Conservation (phyloP, 2,797 vertebrate genomes). For the Microctenopoma steveboyesi region DNA sequence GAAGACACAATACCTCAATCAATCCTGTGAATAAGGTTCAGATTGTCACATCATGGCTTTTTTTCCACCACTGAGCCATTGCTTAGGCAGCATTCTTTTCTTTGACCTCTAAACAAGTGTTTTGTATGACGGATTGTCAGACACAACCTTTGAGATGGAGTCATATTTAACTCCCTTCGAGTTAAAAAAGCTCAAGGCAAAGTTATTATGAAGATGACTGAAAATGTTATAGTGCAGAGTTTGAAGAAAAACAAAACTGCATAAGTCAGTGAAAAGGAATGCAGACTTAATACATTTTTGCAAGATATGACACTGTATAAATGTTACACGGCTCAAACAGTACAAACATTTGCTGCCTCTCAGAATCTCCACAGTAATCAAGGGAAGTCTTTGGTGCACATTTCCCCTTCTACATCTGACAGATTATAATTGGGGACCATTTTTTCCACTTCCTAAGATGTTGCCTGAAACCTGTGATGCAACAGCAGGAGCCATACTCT, state of each 20-base stretch:
- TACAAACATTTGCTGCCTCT: conserved; percentile 57
- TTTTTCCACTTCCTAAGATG: conserved; percentile 65
- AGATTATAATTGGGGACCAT: conserved; percentile 68
- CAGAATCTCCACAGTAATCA: conserved; percentile 61
- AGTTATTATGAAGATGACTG: conserved; percentile 49
- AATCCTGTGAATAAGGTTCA: conserved; percentile 77
- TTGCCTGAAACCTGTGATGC: conserved; percentile 68
- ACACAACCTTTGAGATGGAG: conserved; percentile 71
- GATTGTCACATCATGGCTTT: conserved; percentile 74
- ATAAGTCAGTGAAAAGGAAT: conserved; percentile 68
- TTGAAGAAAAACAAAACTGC: conserved; percentile 67
- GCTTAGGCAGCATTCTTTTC: conserved; percentile 78
- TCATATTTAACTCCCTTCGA: conserved; percentile 55
- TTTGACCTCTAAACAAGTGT: conserved; percentile 80
- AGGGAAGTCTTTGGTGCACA: conserved; percentile 59
- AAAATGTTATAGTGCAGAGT: conserved; percentile 60
- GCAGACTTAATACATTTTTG: conserved; percentile 49
- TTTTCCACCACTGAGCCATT: conserved; percentile 58
- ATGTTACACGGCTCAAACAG: conserved; percentile 27
- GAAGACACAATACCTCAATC: conserved; percentile 81
- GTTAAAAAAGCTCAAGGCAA: conserved; percentile 62
- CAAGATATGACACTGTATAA: conserved; percentile 48
- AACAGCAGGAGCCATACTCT: conserved; percentile 73
- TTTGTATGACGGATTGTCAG: conserved; percentile 72
- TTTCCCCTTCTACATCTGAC: conserved; percentile 65